phyloP scores from a whole-genome alignment of 2,113 vertebrate genomes.

The Tretioscincus oriximinensis region DNA sequence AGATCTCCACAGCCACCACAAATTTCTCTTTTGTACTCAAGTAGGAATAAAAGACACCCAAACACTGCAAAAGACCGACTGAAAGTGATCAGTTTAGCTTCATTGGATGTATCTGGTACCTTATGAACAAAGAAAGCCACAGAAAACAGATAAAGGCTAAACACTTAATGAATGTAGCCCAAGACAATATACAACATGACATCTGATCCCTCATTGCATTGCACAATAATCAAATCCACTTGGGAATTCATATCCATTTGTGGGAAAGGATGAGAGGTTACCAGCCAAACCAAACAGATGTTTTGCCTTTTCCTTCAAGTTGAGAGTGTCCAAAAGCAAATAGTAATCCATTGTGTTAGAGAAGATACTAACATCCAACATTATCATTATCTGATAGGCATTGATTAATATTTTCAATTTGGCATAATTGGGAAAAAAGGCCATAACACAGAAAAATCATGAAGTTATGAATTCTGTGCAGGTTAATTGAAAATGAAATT shows the following conservation, averaged over 20 bases:
- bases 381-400: no score
- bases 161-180: not conserved
- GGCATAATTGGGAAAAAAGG: no score
- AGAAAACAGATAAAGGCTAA: not conserved
- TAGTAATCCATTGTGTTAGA: no score
- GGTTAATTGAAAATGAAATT: no score
- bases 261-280: not conserved
- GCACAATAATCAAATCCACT: not conserved
- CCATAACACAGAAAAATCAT: no score
- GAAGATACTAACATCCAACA: no score
- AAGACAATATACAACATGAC: not conserved
- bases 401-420: no score
- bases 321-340: no score
- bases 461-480: no score
- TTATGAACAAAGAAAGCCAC: not conserved
- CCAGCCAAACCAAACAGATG: not conserved
- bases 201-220: not conserved
- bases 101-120: not conserved
- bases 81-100: constrained; percentile 6
- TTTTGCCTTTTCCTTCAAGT: no score
- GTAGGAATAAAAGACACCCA: not conserved
- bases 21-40: not conserved
- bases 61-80: not conserved
- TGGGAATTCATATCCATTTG: not conserved
- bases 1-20: constrained; percentile 9